Evolutionary conservation across 2,888 invertebrate species (phyloP).

Genomic region (Eupithecia tripunctaria): DNA sequence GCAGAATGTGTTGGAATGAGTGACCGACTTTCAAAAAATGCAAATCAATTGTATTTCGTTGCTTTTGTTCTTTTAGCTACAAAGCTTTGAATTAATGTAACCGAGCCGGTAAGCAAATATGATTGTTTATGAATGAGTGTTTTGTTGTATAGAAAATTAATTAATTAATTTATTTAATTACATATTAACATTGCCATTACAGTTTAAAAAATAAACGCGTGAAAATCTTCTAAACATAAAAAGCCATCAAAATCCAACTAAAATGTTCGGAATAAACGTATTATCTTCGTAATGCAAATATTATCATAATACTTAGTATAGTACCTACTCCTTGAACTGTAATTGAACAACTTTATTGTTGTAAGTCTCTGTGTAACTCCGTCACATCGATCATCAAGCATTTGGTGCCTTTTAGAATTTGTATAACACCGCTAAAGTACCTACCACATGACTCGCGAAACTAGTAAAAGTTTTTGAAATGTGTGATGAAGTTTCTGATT

Average conservation of each 20-base stretch:
- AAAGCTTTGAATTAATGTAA: not conserved
- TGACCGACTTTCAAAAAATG: not conserved
- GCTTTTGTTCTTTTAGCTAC: constrained; percentile 5
- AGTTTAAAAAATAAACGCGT: not conserved
- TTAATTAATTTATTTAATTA: not conserved
- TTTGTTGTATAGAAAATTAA: not conserved
- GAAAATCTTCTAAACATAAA: too few species aligned
- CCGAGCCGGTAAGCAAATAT: not conserved
- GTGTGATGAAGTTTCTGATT: too few species aligned
- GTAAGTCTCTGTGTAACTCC: too few species aligned
- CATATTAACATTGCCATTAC: not conserved
- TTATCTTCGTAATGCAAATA: too few species aligned
- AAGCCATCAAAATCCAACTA: too few species aligned
- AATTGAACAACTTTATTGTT: not conserved
- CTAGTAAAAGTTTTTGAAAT: not conserved
- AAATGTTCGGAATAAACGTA: too few species aligned
- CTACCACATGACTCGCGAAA: not conserved
- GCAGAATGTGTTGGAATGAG: constrained; percentile 7
- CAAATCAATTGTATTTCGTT: constrained; percentile 1
- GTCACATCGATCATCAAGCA: too few species aligned
- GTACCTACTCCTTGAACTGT: too few species aligned
- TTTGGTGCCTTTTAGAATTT: too few species aligned
- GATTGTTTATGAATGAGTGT: not conserved
- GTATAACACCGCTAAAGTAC: too few species aligned
- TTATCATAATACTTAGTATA: too few species aligned